Evolutionary conservation across 2,113 vertebrate genomes (phyloP).

Genomic region (Verasper variegatus): DNA sequence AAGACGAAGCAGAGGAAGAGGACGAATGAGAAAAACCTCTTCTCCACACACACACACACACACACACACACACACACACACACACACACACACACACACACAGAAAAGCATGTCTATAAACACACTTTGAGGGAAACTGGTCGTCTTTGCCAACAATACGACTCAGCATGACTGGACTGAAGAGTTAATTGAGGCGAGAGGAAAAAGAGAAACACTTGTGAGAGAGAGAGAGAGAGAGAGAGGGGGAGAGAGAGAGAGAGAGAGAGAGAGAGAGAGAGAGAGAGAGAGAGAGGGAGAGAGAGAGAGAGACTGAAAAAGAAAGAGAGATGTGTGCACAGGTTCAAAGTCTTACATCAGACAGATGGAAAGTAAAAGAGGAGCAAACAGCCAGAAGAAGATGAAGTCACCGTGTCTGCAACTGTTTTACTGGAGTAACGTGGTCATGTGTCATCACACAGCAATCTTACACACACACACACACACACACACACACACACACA

Average conservation of each 20-base stretch:
- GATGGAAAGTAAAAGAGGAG: not conserved
- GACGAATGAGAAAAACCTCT: constrained; percentile 11
- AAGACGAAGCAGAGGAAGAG: not conserved
- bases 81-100: not conserved
- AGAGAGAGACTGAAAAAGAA: constrained; percentile 4
- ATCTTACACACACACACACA: constrained; percentile 1
- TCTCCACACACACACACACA: not conserved
- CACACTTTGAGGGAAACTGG: not conserved
- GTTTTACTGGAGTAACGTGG: not conserved
- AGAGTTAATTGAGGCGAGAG: too few relatives aligned
- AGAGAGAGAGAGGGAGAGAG: not conserved
- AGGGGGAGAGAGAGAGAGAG: not conserved
- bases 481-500: not conserved
- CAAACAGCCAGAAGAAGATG: not conserved
- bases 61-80: not conserved
- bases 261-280: not conserved
- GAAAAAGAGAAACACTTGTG: too few relatives aligned
- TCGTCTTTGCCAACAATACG: not conserved
- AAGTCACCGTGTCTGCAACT: too few relatives aligned
- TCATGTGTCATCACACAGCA: not conserved
- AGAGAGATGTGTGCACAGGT: not conserved
- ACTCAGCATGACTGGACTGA: not conserved
- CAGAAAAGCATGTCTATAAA: not conserved
- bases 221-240: too few relatives aligned
- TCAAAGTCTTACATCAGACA: not conserved